These are phyloP conservation scores for Sinocyclocheilus maitianheensis DNA, from an alignment of 2,113 vertebrate species.

Conservation along the genomic window DNA sequence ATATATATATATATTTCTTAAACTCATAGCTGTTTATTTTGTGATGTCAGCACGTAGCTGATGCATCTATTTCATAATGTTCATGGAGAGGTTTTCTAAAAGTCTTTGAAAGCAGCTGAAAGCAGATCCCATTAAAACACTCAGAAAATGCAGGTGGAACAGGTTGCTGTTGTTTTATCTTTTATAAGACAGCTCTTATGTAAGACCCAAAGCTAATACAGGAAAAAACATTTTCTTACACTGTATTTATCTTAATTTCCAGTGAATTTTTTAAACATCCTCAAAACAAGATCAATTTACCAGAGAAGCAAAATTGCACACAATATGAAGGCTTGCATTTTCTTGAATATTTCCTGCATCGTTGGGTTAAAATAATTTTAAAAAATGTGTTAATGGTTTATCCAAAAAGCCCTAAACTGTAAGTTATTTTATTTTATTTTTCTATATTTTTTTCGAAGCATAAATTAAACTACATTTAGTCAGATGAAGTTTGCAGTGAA, in stretches of 20 bases:
- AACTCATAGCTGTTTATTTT: background rate
- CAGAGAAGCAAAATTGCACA: background rate
- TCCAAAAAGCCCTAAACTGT: too few species aligned
- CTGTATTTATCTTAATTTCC: background rate
- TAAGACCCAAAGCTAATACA: background rate
- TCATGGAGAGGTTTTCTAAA: background rate
- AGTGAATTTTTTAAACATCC: background rate
- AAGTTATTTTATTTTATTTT: too few species aligned
- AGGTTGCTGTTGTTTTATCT: background rate
- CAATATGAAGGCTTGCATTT: background rate
- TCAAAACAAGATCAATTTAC: background rate
- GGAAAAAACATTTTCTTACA: background rate
- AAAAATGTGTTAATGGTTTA: too few species aligned
- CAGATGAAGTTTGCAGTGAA: background rate
- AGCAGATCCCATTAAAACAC: background rate
- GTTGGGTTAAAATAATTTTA: too few species aligned
- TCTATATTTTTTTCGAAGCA: background rate
- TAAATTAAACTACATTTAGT: background rate
- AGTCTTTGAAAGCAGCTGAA: conserved; percentile 8
- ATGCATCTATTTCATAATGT: conserved; percentile 7
- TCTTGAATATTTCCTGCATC: background rate
- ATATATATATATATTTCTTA: too few species aligned
- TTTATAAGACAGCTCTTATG: background rate
- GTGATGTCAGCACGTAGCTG: background rate
- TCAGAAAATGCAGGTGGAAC: conserved; percentile 9